phyloP scores from a whole-genome alignment of 2,888 invertebrate genomes.

The Sericinus montela region DNA sequence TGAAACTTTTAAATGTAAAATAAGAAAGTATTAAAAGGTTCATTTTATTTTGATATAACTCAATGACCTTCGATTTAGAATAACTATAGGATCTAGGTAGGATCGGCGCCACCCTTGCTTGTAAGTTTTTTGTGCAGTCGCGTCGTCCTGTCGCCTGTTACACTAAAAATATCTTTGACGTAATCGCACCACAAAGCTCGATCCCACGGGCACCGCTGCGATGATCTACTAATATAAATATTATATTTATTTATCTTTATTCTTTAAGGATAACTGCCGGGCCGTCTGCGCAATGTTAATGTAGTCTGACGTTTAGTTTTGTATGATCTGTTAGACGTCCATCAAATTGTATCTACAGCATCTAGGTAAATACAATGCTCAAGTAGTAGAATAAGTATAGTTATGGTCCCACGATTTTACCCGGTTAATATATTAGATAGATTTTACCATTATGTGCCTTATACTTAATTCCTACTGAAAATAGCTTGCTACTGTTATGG shows the following conservation, averaged over 20 bases:
- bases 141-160: slow-evolving; percentile 52
- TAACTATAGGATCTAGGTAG: neutral
- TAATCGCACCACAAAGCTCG: slow-evolving; percentile 42
- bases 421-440: too few relatives aligned
- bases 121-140: slow-evolving; percentile 60
- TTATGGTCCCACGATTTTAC: too few relatives aligned
- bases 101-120: slow-evolving; percentile 63
- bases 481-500: too few relatives aligned
- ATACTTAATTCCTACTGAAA: too few relatives aligned
- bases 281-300: slow-evolving; percentile 44
- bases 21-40: too few relatives aligned
- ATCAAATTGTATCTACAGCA: too few relatives aligned
- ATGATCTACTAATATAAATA: slow-evolving; percentile 57
- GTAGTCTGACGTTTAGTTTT: slow-evolving; percentile 10
- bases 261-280: slow-evolving; percentile 36
- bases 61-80: neutral
- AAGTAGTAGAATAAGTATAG: too few relatives aligned
- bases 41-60: too few relatives aligned
- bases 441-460: too few relatives aligned
- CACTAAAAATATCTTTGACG: slow-evolving; percentile 73
- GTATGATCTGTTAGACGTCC: slow-evolving; percentile 7
- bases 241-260: slow-evolving; percentile 63
- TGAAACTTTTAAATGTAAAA: too few relatives aligned
- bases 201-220: slow-evolving; percentile 51
- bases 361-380: neutral